These are phyloP conservation scores for Ormyrus pomaceus DNA, from an alignment of 2,888 invertebrate species.

Conservation along the genomic window DNA sequence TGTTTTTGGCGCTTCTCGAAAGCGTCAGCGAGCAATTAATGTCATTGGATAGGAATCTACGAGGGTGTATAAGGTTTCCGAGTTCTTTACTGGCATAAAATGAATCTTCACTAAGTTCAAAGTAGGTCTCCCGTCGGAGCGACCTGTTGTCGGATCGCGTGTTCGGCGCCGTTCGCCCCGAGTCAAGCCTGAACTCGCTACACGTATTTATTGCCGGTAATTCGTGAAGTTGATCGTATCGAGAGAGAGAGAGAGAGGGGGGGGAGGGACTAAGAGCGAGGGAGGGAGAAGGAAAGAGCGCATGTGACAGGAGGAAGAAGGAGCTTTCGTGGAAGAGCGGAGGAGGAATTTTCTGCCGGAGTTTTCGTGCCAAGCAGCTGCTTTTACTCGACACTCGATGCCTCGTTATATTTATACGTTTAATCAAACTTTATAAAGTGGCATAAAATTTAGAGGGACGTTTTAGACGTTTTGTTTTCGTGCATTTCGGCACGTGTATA, in stretches of 20 bases:
- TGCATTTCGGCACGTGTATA: too few relatives aligned
- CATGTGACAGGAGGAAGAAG: not conserved
- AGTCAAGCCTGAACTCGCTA: conserved; percentile 10
- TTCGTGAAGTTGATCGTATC: conserved; percentile 13
- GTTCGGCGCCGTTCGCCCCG: conserved; percentile 6
- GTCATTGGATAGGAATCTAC: conserved; percentile 47
- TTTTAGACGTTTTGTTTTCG: too few relatives aligned
- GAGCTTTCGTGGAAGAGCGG: not conserved
- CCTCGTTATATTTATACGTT: too few relatives aligned
- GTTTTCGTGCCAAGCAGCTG: too few relatives aligned
- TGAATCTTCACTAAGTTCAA: conserved; percentile 36
- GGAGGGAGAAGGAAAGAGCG: conserved; percentile 1
- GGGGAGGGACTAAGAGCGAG: not conserved
- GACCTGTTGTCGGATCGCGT: conserved; percentile 52
- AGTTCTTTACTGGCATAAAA: conserved; percentile 28
- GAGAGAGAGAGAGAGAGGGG: conserved; percentile 3
- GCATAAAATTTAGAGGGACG: too few relatives aligned
- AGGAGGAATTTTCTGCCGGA: not conserved
- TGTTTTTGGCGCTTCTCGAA: conserved; percentile 25
- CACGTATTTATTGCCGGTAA: conserved; percentile 51
- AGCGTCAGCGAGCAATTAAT: conserved; percentile 38
- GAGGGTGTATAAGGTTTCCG: conserved; percentile 28
- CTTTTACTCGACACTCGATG: too few relatives aligned
- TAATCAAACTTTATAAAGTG: too few relatives aligned
- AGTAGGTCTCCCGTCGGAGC: conserved; percentile 34